A percentile compares a stretch with the other conserved stretches of the same genome.
phyloP scores from a whole-genome alignment of 2,113 vertebrate species.

The Chionomys nivalis region DNA sequence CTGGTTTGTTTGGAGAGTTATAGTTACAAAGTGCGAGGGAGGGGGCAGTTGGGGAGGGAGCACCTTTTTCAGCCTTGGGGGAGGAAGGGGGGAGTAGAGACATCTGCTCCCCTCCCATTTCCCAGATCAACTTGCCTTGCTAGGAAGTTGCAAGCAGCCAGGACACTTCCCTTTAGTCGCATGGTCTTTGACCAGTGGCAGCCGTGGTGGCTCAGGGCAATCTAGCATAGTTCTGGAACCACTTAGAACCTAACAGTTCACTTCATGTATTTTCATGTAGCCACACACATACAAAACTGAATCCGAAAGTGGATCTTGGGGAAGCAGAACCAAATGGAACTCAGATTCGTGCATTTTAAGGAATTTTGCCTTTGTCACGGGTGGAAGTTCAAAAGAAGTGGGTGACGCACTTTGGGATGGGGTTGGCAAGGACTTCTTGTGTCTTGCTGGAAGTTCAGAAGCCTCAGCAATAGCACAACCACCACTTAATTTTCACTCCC shows the following conservation, averaged over 20 bases:
- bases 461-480: background rate
- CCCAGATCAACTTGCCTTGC: background rate
- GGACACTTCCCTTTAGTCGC: background rate
- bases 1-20: background rate
- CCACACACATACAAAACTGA: slow-evolving; percentile 19
- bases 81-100: fast-evolving
- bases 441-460: slow-evolving; percentile 15
- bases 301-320: background rate
- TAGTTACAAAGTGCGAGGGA: background rate
- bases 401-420: slow-evolving; percentile 65
- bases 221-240: slow-evolving; percentile 42
- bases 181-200: background rate
- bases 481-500: background rate
- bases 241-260: slow-evolving; percentile 39
- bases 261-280: slow-evolving; percentile 20
- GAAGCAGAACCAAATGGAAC: slow-evolving; percentile 40
- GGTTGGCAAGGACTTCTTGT: background rate
- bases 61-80: fast-evolving
- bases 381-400: slow-evolving; percentile 59
- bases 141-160: background rate
- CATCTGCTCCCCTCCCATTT: background rate
- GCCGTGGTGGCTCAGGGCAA: background rate
- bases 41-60: too few species aligned
- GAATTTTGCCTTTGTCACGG: slow-evolving; percentile 46
- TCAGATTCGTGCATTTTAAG: slow-evolving; percentile 61